phyloP scores from a whole-genome alignment of 2,888 invertebrate genomes.

The Chironomus tentans region DNA sequence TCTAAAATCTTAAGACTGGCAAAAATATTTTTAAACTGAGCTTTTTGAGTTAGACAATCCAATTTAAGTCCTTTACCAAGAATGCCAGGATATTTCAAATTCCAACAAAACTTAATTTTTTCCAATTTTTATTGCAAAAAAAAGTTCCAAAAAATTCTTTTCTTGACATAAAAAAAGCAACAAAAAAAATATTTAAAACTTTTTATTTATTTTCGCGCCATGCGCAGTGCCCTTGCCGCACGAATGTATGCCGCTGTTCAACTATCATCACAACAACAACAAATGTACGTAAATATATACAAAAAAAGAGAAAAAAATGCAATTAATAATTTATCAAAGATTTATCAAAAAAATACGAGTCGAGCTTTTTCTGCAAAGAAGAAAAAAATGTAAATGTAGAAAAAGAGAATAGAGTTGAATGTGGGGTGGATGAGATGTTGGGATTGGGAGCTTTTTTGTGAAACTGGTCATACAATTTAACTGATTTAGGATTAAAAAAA shows the following conservation, averaged over 20 bases:
- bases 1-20: neutral
- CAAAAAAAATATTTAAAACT: neutral
- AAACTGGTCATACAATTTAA: too few species aligned
- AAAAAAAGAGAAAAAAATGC: constrained; percentile 3
- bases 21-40: neutral
- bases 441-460: too few species aligned
- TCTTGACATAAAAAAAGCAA: neutral
- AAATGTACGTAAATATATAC: constrained; percentile 65
- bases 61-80: neutral
- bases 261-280: constrained; percentile 86
- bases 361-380: too few species aligned
- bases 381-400: too few species aligned
- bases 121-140: too few species aligned
- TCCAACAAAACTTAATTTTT: too few species aligned
- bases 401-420: too few species aligned
- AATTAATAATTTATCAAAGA: constrained; percentile 24
- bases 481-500: too few species aligned
- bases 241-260: constrained; percentile 90
- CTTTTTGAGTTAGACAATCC: neutral
- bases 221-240: constrained; percentile 84
- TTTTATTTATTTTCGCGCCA: constrained; percentile 6
- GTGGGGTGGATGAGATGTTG: too few species aligned
- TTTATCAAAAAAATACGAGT: neutral
- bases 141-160: neutral
- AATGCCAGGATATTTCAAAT: neutral